Base-by-base conservation (phyloP, 2,797 vertebrate species). In the Chelon auratus region DNA sequence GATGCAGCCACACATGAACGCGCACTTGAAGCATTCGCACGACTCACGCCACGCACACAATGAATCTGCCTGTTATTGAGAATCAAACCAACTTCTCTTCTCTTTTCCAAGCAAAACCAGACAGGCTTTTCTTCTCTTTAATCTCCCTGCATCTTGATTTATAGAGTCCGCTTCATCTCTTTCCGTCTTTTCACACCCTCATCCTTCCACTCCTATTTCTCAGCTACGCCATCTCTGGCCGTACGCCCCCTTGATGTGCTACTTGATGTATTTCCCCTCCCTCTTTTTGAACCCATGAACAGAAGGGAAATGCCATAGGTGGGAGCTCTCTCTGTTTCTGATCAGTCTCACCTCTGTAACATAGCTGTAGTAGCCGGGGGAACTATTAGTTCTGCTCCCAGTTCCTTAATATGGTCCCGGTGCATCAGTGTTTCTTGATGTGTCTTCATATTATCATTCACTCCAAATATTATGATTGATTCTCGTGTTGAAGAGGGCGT, bases 81-180 rank as follows among this genome's bases (percentile, higher is more conserved):
- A 78, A 77, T 82, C 77, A 66, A 64, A 75, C 74, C 63, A 56
- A 20, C 72, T 72, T 26, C 24, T 3, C 58, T 39, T 73, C 65
- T 76, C 62, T 36, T 74, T 62, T 71, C 72, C 55, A 5, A 68
- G 86, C 62, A 39, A 88, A 82, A 85, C 81, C 67, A 90, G 83
- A 75, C 85, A 84, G 69, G 74, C 80, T 70, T 75, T 66, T 67
- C 76, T 73, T 75, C 80, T 74, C 83, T 91, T 87, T 90, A 87
- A 90, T 93, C 88, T 88, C 73, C 47, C 62, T 84, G 83, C 75
- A 75, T 89, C 84, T 81, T 84, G 83, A 84, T 88, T 88, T 81
- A 87, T 87, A 75, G 26, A 89, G 87, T 89, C 88, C 61, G 68
- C 87, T 92, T 90, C 89, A 92, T 92, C 90, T 90, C 74, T 57